Percentiles rank a stretch among this genome's conserved stretches.
Evolutionary conservation across 2,113 vertebrate genomes (phyloP).

Genomic region (Gopherus evgoodei): DNA sequence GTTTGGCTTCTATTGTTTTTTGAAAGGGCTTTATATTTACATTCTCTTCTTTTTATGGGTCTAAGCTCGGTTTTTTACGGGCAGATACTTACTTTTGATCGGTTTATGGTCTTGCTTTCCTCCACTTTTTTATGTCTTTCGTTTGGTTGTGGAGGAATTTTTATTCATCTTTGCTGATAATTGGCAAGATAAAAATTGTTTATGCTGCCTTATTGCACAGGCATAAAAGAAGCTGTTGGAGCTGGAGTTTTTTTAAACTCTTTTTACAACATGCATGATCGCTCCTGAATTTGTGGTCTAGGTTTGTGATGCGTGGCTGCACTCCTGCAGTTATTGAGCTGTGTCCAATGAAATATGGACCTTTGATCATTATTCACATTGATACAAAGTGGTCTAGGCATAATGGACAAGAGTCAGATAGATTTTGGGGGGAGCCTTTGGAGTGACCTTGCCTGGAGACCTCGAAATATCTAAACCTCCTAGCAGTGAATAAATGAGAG

Average conservation of each 20-base stretch:
- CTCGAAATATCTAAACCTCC: background rate
- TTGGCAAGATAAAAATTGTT: background rate
- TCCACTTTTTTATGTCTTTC: conserved; percentile 27
- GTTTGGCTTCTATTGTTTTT: background rate
- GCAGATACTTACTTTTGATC: background rate
- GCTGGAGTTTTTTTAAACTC: background rate
- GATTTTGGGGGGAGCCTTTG: fast-evolving
- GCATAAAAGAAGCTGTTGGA: fast-evolving
- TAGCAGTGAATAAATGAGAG: background rate
- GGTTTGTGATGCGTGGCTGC: background rate
- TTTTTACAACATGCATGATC: background rate
- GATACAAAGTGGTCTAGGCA: background rate
- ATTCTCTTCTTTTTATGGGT: conserved; percentile 18
- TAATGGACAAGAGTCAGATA: background rate
- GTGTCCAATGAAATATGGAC: background rate
- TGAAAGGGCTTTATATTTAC: conserved; percentile 19
- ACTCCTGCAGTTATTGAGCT: background rate
- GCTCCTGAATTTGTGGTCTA: fast-evolving
- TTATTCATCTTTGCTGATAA: background rate
- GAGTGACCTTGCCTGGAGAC: background rate
- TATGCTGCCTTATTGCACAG: background rate
- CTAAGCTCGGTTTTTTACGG: background rate
- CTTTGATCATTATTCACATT: background rate
- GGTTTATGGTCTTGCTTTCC: background rate
- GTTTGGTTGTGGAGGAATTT: background rate